Evolutionary conservation across 2,888 invertebrate species (phyloP).

Genomic region (Hemithea aestivaria): DNA sequence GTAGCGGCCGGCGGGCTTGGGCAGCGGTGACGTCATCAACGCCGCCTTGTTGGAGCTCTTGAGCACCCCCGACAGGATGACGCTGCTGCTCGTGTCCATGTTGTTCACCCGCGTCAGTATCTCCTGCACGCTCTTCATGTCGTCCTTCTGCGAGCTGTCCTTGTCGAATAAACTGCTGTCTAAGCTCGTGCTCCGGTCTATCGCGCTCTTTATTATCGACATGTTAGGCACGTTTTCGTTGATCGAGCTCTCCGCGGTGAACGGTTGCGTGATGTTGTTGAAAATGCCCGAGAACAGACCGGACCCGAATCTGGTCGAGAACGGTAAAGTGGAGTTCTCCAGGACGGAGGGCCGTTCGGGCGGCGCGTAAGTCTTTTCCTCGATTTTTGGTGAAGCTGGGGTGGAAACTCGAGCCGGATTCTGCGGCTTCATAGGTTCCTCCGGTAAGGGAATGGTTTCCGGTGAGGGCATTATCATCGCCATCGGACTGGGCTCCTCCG

Average conservation of each 20-base stretch:
- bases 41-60: conserved; percentile 47
- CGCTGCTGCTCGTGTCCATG: conserved; percentile 75
- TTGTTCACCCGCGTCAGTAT: conserved; percentile 73
- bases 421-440: conserved; percentile 52
- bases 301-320: conserved; percentile 61
- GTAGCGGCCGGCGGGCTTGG: conserved; percentile 35
- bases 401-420: conserved; percentile 13
- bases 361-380: conserved; percentile 36
- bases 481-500: conserved; percentile 58
- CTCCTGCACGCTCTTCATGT: conserved; percentile 70
- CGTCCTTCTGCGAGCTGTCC: conserved; percentile 62
- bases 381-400: conserved; percentile 21
- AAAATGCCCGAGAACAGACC: conserved; percentile 71
- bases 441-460: conserved; percentile 63
- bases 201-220: conserved; percentile 73
- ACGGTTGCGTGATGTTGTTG: conserved; percentile 60
- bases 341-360: conserved; percentile 50
- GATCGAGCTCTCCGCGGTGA: conserved; percentile 49
- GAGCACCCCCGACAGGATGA: conserved; percentile 69
- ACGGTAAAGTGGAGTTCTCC: conserved; percentile 50
- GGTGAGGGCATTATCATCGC: conserved; percentile 49
- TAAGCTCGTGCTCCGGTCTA: conserved; percentile 72
- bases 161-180: conserved; percentile 67
- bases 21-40: conserved; percentile 36
- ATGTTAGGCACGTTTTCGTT: conserved; percentile 68